Evolutionary conservation across 2,888 invertebrate species (phyloP).

Genomic region (Drosophila monieri): DNA sequence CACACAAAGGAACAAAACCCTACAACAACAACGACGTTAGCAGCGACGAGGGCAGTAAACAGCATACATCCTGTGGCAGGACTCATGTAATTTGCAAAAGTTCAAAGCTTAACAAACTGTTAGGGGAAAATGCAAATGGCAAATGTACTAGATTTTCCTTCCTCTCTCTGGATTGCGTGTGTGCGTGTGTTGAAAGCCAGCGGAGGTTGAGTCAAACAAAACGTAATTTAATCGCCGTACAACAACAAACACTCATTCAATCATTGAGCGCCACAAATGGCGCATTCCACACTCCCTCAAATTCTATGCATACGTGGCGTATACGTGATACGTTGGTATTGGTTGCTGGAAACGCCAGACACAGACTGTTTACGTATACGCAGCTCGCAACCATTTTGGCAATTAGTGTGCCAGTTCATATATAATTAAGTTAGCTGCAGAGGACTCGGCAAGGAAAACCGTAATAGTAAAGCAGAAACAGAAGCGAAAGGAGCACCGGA

Average conservation of each 20-base stretch:
- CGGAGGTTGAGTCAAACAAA: conserved; percentile 50
- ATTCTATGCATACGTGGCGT: conserved; percentile 31
- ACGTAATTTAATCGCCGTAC: conserved; percentile 57
- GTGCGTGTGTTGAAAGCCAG: conserved; percentile 4
- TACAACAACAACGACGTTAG: conserved; percentile 18
- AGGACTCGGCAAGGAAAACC: conserved; percentile 31
- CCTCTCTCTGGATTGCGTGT: conserved; percentile 3
- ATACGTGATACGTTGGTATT: conserved; percentile 23
- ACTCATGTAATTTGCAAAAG: conserved; percentile 79
- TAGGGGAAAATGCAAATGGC: conserved; percentile 72
- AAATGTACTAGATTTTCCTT: conserved; percentile 49
- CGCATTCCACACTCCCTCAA: conserved; percentile 26
- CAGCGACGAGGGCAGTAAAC: conserved; percentile 46
- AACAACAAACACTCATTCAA: conserved; percentile 53
- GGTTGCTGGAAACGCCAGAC: conserved; percentile 15
- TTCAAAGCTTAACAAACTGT: conserved; percentile 80
- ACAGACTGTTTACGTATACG: conserved; percentile 48
- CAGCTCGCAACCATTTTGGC: conserved; percentile 38
- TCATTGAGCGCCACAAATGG: conserved; percentile 40
- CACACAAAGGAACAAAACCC: neutral
- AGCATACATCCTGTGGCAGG: conserved; percentile 72
- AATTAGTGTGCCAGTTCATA: conserved; percentile 44
- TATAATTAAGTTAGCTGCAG: conserved; percentile 38
- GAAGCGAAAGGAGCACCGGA: conserved; percentile 26
- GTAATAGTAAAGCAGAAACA: conserved; percentile 18